Evolutionary conservation across 2,113 vertebrate genomes (phyloP).

Genomic region (Ailuropoda melanoleuca): DNA sequence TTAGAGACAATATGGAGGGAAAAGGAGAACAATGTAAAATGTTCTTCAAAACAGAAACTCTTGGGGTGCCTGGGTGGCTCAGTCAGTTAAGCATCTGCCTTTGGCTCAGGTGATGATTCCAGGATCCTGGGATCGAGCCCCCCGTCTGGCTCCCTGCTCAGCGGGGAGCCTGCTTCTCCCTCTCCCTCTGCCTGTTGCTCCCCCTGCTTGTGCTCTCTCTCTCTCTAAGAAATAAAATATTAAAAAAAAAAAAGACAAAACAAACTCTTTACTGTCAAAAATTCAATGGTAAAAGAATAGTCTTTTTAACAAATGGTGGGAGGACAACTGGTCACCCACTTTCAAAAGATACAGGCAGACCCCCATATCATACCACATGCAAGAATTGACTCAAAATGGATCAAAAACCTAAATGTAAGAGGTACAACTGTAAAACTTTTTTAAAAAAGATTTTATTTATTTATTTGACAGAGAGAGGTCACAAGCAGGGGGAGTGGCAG

Average conservation of each 20-base stretch:
- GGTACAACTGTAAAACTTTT: background rate
- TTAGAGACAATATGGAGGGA: background rate
- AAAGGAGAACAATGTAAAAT: background rate
- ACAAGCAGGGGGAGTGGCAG: background rate
- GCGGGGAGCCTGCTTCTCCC: too few relatives aligned
- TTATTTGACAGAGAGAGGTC: background rate
- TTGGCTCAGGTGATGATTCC: too few relatives aligned
- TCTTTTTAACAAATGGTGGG: background rate
- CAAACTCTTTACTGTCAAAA: background rate
- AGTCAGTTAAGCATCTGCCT: too few relatives aligned
- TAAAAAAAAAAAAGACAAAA: too few relatives aligned
- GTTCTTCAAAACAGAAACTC: background rate
- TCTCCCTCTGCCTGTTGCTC: too few relatives aligned
- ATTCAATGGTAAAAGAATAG: background rate
- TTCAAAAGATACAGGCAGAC: background rate
- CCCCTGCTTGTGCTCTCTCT: too few relatives aligned
- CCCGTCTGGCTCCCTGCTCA: too few relatives aligned
- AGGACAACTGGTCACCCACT: background rate
- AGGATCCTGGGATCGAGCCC: too few relatives aligned
- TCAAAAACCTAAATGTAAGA: background rate
- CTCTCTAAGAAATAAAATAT: too few relatives aligned
- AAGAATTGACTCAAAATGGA: slow-evolving; percentile 31
- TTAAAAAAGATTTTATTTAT: background rate
- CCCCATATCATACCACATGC: background rate
- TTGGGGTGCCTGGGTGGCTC: background rate